phyloP scores from a whole-genome alignment of 2,888 invertebrate genomes.

The Cheilosia urbana region DNA sequence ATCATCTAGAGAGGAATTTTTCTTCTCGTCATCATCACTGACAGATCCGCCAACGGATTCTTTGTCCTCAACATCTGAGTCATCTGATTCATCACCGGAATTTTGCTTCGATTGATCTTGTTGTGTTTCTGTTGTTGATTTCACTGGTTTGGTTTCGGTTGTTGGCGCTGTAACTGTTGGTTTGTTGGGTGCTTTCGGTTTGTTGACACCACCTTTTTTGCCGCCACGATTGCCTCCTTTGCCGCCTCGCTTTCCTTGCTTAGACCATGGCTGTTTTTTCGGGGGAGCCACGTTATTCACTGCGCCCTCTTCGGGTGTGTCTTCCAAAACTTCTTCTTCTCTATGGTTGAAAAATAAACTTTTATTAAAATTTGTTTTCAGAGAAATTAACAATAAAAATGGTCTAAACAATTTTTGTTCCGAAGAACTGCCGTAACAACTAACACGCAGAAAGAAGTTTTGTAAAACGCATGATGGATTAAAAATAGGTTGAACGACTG shows the following conservation, averaged over 20 bases:
- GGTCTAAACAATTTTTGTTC: rapidly evolving
- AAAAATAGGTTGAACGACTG: no score
- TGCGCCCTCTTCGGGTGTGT: slow-evolving; percentile 83
- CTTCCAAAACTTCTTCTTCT: slow-evolving; percentile 79
- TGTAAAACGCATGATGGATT: no score
- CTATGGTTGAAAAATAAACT: slow-evolving; percentile 73
- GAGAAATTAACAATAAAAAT: not conserved
- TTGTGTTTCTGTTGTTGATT: slow-evolving; percentile 70
- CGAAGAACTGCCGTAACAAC: no score
- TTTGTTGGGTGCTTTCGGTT: slow-evolving; percentile 82
- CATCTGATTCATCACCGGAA: slow-evolving; percentile 84
- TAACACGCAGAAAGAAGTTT: no score
- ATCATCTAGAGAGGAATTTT: slow-evolving; percentile 85
- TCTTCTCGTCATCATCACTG: slow-evolving; percentile 86
- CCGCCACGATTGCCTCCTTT: slow-evolving; percentile 86
- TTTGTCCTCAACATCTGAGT: slow-evolving; percentile 85
- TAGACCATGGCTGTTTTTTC: slow-evolving; percentile 93
- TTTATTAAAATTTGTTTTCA: not conserved
- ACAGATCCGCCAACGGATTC: slow-evolving; percentile 83
- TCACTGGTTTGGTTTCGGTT: slow-evolving; percentile 70
- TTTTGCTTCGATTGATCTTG: slow-evolving; percentile 80
- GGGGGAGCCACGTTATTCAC: slow-evolving; percentile 79
- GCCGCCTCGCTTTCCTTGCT: slow-evolving; percentile 86
- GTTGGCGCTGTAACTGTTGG: slow-evolving; percentile 79
- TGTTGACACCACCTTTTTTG: slow-evolving; percentile 80